Conservation (phyloP, 2,797 vertebrate species). For the Lerista edwardsae region DNA sequence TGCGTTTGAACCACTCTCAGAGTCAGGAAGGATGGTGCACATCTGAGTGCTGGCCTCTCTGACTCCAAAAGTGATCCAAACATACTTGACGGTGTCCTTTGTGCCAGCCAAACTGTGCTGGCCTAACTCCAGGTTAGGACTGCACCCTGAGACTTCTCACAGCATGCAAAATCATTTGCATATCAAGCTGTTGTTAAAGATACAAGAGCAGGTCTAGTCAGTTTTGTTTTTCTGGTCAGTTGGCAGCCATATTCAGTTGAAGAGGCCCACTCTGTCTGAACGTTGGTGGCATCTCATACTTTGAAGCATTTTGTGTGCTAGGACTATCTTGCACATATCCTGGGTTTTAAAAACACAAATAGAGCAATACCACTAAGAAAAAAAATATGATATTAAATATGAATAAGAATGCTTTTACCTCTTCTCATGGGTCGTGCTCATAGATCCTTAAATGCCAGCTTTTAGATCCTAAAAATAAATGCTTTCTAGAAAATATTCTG, state of each 20-base stretch:
- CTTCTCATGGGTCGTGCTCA: background rate
- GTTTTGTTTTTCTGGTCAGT: background rate
- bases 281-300: background rate
- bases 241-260: background rate
- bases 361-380: slow-evolving; percentile 8
- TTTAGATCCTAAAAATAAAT: slow-evolving; percentile 11
- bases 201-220: background rate
- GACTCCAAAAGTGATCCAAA: no score
- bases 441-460: background rate
- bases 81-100: no score
- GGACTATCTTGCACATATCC: background rate
- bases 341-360: slow-evolving; percentile 36
- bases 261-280: background rate
- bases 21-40: no score
- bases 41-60: no score
- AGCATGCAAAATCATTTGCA: background rate
- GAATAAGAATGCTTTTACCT: slow-evolving; percentile 42
- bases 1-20: no score
- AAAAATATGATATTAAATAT: slow-evolving; percentile 33
- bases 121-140: no score
- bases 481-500: slow-evolving; percentile 2
- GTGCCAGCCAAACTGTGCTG: no score
- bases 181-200: background rate
- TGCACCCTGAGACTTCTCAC: no score
- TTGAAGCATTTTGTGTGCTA: background rate